Evolutionary conservation across 2,888 invertebrate species (phyloP), one percentile per base, ranked within the genome.

Genomic region (Pemphredon lugubris): DNA sequence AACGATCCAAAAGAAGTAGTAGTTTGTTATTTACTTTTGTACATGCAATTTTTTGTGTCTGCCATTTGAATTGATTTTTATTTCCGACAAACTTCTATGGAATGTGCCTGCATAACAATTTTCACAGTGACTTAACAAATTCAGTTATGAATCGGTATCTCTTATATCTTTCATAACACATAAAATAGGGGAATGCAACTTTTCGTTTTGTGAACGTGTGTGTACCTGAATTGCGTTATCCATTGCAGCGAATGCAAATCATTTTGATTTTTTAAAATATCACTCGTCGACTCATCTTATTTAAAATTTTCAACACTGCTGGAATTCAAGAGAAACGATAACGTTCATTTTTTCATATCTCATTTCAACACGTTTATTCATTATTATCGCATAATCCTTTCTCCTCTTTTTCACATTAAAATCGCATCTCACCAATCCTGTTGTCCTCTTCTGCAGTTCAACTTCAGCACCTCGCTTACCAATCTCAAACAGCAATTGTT

Each of bases 401-500:
- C 39, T 34, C 14, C 7, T 37, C 55, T 57, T 76, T 65, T 59
- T 55, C 60, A 51, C 67, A 54, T 60, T 69, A 53, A 79, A 76
- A 79, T 81, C 50, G 57, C 37, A 47, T 73, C 55, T 50, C 74
- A 68, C 47, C 59, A 74, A 57, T 64, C 64, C 58, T 45, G 66
- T 23, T 69, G 69, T 54, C 72, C 75, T 57, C 40, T 73, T 60
- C 73, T 79, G 57, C 70, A 67, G 51, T 65, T 59, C 71, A 76
- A 42, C 47, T 60, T 75, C 45, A 69, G 61, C 32, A 65, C 58
- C 67, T 51, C 69, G 54, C 48, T 77, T 42, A 68, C 74, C 42
- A 69, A 81, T 53, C 63, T 81, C 63, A 60, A n/a, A 72, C 73
- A 69, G 79, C 73, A 73, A 67, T 51, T 75, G 57, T 67, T 74